phyloP scores from a whole-genome alignment of 2,113 vertebrate species.

The Calcarius ornatus region DNA sequence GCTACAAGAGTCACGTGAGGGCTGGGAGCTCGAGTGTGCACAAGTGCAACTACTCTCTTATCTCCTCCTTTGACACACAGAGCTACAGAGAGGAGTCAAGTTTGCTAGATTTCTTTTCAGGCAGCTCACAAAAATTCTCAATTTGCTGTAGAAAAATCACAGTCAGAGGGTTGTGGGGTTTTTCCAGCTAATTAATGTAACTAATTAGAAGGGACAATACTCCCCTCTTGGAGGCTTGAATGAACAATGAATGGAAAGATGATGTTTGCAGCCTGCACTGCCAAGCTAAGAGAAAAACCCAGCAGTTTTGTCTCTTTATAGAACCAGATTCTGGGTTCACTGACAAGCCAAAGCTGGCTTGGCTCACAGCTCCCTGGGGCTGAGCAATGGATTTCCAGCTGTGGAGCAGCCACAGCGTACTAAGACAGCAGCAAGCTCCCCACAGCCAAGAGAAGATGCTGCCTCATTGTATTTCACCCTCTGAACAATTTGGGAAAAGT shows the following conservation, averaged over 20 bases:
- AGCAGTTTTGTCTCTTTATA: not conserved
- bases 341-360: not conserved
- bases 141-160: not conserved
- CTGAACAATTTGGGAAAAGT: not conserved
- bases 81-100: not conserved
- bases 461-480: not conserved
- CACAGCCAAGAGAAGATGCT: not conserved
- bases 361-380: not conserved
- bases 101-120: not conserved
- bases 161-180: not conserved
- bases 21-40: not conserved
- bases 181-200: not conserved
- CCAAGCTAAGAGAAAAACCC: not conserved
- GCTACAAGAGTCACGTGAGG: not conserved
- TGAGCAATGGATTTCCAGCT: not conserved
- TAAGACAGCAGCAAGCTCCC: not conserved
- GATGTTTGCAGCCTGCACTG: not conserved
- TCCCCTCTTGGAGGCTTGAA: not conserved
- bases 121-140: not conserved
- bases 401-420: fast-evolving
- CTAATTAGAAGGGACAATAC: not conserved
- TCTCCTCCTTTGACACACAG: not conserved
- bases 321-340: not conserved
- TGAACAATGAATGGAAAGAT: not conserved
- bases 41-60: not conserved